Base-by-base conservation (phyloP, 1,140 invertebrate species). In the Trypoxylus dichotomus region DNA sequence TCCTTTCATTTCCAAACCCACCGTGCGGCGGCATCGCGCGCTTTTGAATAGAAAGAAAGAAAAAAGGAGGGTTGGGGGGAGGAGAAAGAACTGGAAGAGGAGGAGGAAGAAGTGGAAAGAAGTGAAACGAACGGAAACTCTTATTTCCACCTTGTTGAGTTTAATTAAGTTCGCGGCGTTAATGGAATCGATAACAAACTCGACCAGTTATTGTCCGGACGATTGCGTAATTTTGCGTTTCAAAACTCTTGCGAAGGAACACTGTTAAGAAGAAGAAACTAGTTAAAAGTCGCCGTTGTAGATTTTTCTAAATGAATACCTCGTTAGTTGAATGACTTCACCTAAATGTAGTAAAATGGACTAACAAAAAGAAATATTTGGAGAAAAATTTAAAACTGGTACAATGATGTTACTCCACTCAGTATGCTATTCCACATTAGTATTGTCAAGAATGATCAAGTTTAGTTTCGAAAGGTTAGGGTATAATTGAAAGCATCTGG, bases 141-240 rank as follows among this genome's bases (percentile, higher is more conserved):
- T 68, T 68, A 68, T 68, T 68, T 68, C 60, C 60, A 68, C 27
- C 24, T 29, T 68, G 60, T 68, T 68, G 24, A 24, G 27, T 29
- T 68, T 68, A 68, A 68, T 68, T 68, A 68, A 68, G 21, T 68
- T 54, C 13, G 47, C 60, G 19, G 24, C 60, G 24, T 24, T 24
- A 68, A 68, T 68, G 60, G 60, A 68, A 68, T 29, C 60, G 24
- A 68, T 68, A 68, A 68, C 60, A 68, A 68, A 68, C 21, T 29
- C 60, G 60, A 19, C 60, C 11, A 68, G 60, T 68, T 68, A 68
- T 68, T 68, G 19, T 68, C 24, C 60, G 60, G 60, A 27, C 60
- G 11, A 68, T 68, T 68, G 60, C 60, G 24, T 68, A 68, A 68
- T 68, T 68, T 68, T 24, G 60, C 27, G 60, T 54, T n/a, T 37